Percentiles rank a stretch among this genome's conserved stretches.
Evolutionary conservation across 2,113 vertebrate genomes (phyloP).

Genomic region (Passer domesticus): DNA sequence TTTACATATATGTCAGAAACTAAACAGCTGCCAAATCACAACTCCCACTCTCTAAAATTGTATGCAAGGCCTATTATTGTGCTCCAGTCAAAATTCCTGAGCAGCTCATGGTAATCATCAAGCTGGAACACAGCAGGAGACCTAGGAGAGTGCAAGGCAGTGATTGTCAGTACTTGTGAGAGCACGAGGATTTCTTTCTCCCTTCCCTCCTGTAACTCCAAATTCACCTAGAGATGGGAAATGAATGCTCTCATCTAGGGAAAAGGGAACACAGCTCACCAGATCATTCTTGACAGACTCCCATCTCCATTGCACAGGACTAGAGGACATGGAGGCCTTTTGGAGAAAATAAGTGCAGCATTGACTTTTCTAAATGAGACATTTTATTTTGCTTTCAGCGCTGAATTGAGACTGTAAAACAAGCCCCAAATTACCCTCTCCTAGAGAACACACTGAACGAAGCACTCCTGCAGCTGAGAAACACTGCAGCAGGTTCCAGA

Average conservation of each 20-base stretch:
- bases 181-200: neutral
- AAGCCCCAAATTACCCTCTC: neutral
- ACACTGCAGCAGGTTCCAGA: neutral
- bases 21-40: slow-evolving; percentile 25
- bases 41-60: slow-evolving; percentile 26
- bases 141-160: rapidly evolving
- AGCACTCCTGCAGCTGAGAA: neutral
- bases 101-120: neutral
- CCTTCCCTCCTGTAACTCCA: neutral
- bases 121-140: neutral
- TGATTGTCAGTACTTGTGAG: neutral
- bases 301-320: neutral
- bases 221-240: neutral
- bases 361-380: neutral
- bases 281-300: neutral
- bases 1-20: neutral
- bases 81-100: slow-evolving; percentile 13
- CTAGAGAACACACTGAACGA: neutral
- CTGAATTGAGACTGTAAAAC: neutral
- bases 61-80: neutral
- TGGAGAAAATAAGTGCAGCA: neutral
- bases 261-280: neutral
- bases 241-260: neutral
- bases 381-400: neutral
- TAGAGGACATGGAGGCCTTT: neutral